Evolutionary conservation across 30 jellyfish, hydroid and myxozoan species (phyloP), one percentile per base, ranked within the genome.

Genomic region (Chrysaora quinquecirrha): DNA sequence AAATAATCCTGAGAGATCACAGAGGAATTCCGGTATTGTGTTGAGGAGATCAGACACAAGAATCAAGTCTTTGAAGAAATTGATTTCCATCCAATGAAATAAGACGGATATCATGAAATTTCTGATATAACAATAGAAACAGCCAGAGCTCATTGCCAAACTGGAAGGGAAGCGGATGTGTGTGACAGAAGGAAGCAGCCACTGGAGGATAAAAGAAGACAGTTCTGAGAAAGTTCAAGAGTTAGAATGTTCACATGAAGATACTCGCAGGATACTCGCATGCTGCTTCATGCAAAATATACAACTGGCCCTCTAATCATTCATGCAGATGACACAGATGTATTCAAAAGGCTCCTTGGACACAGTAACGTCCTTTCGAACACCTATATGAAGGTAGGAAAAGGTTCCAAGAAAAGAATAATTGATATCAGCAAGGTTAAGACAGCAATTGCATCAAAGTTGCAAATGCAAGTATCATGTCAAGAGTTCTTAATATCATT

Each of bases 311-410:
- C 71, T n/a, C 16, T 73, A 52, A 76, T 73, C 58, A 54, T 73
- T 73, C 85, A 73, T 70, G 82, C 85, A 62, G 90, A 79, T 64
- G 90, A 34, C 64, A 61, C 90, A 46, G 85, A 79, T 38, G 83
- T 34, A 32, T 79, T 63, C 73, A 43, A 62, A 34, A 18, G 62
- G 65, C 83, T 79, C 76, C 76, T 79, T 62, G 73, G 73, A 48
- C 74, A 76, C 78, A 52, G 85, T 58, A 76, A 33, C 34, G 46
- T 58, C 79, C 66, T 76, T 54, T 30, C 78, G 58, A 52, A 62
- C 83, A 61, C 80, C 47, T 11, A 54, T 28, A 76, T 76, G 88
- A 61, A 76, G 54, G 88, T 76, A 54, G 88, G 88, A 52, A 76
- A 62, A 62, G 88, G 88, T 58, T 56, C 80, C 75, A 4, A 76